Evolutionary conservation across 1,140 invertebrate species (phyloP).

Genomic region (Aphaenogaster floridana): DNA sequence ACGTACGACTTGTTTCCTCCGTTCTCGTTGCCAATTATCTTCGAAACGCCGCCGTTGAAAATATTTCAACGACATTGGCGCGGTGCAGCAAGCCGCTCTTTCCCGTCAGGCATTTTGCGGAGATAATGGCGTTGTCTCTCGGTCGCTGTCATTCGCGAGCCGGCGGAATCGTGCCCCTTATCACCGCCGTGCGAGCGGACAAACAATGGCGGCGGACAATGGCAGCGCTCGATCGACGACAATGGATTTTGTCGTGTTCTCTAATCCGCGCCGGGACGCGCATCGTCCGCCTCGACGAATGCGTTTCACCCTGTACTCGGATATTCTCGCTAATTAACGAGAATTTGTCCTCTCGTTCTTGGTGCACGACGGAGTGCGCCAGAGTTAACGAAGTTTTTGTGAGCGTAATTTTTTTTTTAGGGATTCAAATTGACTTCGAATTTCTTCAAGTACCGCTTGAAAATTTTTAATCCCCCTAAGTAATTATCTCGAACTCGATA

Average conservation of each 20-base stretch:
- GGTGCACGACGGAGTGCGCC: neutral
- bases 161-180: conserved; percentile 68
- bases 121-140: conserved; percentile 64
- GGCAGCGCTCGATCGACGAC: conserved; percentile 68
- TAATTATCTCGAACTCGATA: neutral
- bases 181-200: conserved; percentile 62
- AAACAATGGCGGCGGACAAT: conserved; percentile 74
- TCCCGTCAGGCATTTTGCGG: conserved; percentile 33
- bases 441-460: neutral
- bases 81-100: conserved; percentile 1
- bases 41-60: conserved; percentile 26
- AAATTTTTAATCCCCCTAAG: neutral
- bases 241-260: conserved; percentile 74
- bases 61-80: conserved; percentile 29
- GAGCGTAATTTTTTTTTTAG: neutral
- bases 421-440: neutral
- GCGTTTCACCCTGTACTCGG: conserved; percentile 47
- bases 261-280: conserved; percentile 33
- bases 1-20: neutral
- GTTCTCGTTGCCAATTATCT: conserved; percentile 4
- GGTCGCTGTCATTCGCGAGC: conserved; percentile 41
- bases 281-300: conserved; percentile 20
- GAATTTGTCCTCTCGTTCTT: conserved; percentile 18
- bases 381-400: neutral
- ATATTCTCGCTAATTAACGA: conserved; percentile 68